Percentiles rank a stretch among this genome's conserved stretches.
These are phyloP conservation scores for Hassar affinis DNA, from an alignment of 2,113 vertebrate species.

Conservation along the genomic window DNA sequence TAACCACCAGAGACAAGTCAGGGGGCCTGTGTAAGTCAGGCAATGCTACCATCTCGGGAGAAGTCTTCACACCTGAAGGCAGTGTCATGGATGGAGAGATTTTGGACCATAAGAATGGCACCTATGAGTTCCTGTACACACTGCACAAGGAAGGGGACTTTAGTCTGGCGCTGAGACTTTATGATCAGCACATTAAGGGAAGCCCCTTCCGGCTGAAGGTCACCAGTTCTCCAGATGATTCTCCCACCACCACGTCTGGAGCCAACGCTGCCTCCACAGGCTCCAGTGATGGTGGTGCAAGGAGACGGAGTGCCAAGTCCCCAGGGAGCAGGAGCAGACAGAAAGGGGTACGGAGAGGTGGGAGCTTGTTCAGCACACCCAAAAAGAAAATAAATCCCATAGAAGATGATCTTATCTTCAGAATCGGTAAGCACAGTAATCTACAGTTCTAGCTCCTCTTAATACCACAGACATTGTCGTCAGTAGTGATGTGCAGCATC, in stretches of 20 bases:
- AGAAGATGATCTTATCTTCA: constrained; percentile 94
- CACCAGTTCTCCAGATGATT: constrained; percentile 76
- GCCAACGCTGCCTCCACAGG: constrained; percentile 74
- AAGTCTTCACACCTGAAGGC: constrained; percentile 92
- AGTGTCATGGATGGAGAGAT: constrained; percentile 93
- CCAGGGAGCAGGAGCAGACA: constrained; percentile 88
- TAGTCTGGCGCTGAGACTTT: constrained; percentile 87
- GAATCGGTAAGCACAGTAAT: constrained; percentile 77
- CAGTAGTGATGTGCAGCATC: neutral
- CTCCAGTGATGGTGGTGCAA: constrained; percentile 88
- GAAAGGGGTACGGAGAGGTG: constrained; percentile 89
- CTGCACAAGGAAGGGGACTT: constrained; percentile 94
- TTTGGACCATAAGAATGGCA: constrained; percentile 94
- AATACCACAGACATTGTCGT: neutral
- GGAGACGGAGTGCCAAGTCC: constrained; percentile 88
- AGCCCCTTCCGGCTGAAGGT: constrained; percentile 93
- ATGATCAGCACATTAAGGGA: constrained; percentile 97
- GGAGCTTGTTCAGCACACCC: constrained; percentile 93
- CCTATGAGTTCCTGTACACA: constrained; percentile 91
- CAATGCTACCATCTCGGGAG: constrained; percentile 90
- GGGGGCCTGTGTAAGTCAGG: constrained; percentile 93
- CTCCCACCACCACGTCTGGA: constrained; percentile 70
- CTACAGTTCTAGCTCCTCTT: neutral
- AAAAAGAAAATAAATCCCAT: constrained; percentile 94
- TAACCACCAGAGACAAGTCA: constrained; percentile 95